Percentiles rank a stretch among this genome's conserved stretches.
Evolutionary conservation across 2,797 vertebrate species (phyloP).

Genomic region (Cygnus olor): DNA sequence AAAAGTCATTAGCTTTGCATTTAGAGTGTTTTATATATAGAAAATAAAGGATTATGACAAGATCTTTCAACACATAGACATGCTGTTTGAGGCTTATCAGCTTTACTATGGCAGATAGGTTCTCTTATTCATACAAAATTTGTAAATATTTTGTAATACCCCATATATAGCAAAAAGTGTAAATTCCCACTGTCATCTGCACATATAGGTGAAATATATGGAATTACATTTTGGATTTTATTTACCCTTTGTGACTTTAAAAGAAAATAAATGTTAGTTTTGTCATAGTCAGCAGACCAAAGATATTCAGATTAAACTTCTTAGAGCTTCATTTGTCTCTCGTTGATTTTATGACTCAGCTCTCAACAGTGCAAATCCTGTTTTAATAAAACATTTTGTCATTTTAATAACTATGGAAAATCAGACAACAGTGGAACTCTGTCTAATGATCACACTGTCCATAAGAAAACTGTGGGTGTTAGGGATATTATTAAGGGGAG

Average conservation of each 20-base stretch:
- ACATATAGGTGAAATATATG: slow-evolving; percentile 16
- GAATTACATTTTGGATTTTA: not conserved
- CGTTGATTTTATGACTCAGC: not conserved
- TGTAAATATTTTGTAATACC: slow-evolving; percentile 30
- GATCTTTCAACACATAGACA: not conserved
- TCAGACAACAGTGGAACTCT: not conserved
- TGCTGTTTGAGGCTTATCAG: slow-evolving; percentile 28
- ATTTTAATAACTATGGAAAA: slow-evolving; percentile 23
- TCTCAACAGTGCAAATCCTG: not conserved
- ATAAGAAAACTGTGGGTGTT: not conserved
- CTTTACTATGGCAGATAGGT: not conserved
- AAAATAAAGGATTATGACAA: slow-evolving; percentile 26
- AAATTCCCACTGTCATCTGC: not conserved
- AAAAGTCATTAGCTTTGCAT: not conserved
- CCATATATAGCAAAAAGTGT: not conserved
- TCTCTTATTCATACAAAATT: not conserved
- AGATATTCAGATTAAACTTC: not conserved
- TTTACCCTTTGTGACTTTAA: slow-evolving; percentile 23
- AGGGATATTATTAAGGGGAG: not conserved
- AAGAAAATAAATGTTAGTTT: not conserved
- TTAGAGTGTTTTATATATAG: not conserved
- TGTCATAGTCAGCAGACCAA: not conserved
- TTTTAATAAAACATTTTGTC: slow-evolving; percentile 51
- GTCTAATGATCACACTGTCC: not conserved
- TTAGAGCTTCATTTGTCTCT: not conserved